Base-by-base conservation (phyloP, 2,797 vertebrate genomes). In the Nasua narica region DNA sequence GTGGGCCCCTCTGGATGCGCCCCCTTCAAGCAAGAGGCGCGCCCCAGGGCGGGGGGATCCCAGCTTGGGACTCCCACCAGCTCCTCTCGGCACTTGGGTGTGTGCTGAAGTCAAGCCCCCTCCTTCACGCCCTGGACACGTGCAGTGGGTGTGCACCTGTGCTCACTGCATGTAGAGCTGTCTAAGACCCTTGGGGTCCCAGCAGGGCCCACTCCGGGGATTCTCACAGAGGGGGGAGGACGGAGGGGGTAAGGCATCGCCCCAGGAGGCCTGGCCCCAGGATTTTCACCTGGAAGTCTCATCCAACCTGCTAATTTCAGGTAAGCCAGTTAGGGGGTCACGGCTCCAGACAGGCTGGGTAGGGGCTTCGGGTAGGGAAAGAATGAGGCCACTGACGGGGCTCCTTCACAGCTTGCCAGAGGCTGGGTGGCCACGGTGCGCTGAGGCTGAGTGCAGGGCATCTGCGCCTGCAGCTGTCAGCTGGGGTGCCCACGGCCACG, bases 161-260 rank as follows among this genome's bases (percentile, higher is more conserved):
- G 84, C 50, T 69, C n/a, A 6, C 3, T 6, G 76, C 46, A 29
- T 6, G 62, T 25, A 46, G 54, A 43, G n/a, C 10, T n/a, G 23
- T 27, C 29, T 0, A 19, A 54, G 37, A 16, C 13, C 19, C 18
- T 46, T 46, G 1, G 85, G 84, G 5, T 46, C 50, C 86, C 40
- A 25, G 35, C n/a, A 3, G 4, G 15, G 48, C 15, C 19, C 58
- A 32, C 81, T 48, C 54, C 9, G 43, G 70, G 52, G 52, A 19
- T 56, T 76, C 69, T 92, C 92, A n/a, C 10, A 32, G 43, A 40
- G 18, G 3, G 58, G n/a, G 52, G 29, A 50, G 18, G 35, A 40
- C 6, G 7, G 35, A 13, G 2, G 3, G n/a, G 1, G n/a, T 15
- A 11, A 65, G 15, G 35, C 3, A 6, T 29, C 4, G 50, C 37